These are phyloP conservation scores for Bembecia ichneumoniformis DNA, from an alignment of 2,888 invertebrate genomes.

Conservation along the genomic window DNA sequence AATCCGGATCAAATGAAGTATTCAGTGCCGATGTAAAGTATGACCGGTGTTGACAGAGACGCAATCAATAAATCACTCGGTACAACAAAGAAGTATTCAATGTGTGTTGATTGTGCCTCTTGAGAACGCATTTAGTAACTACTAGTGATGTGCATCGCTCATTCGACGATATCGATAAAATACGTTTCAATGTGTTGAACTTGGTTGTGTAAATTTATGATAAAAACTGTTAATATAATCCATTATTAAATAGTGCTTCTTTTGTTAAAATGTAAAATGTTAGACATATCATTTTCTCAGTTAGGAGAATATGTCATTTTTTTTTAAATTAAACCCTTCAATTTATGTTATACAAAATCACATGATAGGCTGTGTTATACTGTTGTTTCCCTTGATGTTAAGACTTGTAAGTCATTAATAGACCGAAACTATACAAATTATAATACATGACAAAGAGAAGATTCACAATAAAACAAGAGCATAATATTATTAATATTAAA, in stretches of 20 bases:
- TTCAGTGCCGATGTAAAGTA: conserved; percentile 57
- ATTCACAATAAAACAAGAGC: too few relatives aligned
- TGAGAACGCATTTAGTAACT: conserved; percentile 57
- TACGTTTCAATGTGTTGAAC: not conserved
- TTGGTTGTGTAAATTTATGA: not conserved
- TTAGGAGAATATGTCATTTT: too few relatives aligned
- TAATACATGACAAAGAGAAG: too few relatives aligned
- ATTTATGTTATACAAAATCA: too few relatives aligned
- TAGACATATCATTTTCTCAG: too few relatives aligned
- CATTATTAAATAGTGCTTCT: not conserved
- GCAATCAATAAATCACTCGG: conserved; percentile 71
- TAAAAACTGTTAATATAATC: not conserved
- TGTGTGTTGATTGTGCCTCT: conserved; percentile 71
- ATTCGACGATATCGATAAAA: conserved; percentile 21
- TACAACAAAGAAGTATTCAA: conserved; percentile 64
- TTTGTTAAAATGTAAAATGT: not conserved
- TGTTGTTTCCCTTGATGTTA: too few relatives aligned
- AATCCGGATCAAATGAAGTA: conserved; percentile 73
- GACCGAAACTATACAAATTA: too few relatives aligned
- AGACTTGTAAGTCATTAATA: too few relatives aligned
- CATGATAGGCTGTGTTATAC: too few relatives aligned
- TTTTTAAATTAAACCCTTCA: too few relatives aligned
- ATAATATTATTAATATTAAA: too few relatives aligned
- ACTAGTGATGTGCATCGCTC: conserved; percentile 30
- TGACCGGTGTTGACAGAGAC: conserved; percentile 69